Evolutionary conservation across 1,140 invertebrate genomes (phyloP).

Genomic region (Campoletis sonorensis): DNA sequence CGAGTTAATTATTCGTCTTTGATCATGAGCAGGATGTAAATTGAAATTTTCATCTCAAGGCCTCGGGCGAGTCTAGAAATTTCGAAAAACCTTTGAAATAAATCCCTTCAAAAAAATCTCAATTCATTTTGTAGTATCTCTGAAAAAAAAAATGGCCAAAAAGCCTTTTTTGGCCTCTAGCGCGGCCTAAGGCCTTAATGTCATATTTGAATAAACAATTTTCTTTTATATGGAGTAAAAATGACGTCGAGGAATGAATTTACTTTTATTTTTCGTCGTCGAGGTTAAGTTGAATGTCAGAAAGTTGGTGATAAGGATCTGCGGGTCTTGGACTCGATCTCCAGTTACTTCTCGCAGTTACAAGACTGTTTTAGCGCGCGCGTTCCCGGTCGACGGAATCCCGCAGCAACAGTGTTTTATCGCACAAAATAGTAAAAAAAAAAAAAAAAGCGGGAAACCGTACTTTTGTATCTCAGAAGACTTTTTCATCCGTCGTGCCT

Average conservation of each 20-base stretch:
- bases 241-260: not conserved
- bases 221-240: not conserved
- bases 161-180: too few relatives aligned
- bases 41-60: too few relatives aligned
- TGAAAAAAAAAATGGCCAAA: too few relatives aligned
- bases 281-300: not conserved
- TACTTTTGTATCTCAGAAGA: not conserved
- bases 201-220: not conserved
- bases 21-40: not conserved
- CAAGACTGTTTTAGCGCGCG: not conserved
- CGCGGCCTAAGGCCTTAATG: not conserved
- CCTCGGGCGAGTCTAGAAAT: too few relatives aligned
- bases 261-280: not conserved
- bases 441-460: too few relatives aligned
- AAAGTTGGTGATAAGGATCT: not conserved
- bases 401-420: conserved; percentile 1
- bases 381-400: not conserved
- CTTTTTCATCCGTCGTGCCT: not conserved
- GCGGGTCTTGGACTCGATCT: conserved; percentile 18
- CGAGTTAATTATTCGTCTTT: not conserved
- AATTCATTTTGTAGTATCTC: too few relatives aligned
- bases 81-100: too few relatives aligned
- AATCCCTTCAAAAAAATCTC: too few relatives aligned
- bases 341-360: conserved; percentile 23
- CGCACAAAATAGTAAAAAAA: not conserved